Evolutionary conservation across 2,113 vertebrate genomes (phyloP).

Genomic region (Catharus bicknelli): DNA sequence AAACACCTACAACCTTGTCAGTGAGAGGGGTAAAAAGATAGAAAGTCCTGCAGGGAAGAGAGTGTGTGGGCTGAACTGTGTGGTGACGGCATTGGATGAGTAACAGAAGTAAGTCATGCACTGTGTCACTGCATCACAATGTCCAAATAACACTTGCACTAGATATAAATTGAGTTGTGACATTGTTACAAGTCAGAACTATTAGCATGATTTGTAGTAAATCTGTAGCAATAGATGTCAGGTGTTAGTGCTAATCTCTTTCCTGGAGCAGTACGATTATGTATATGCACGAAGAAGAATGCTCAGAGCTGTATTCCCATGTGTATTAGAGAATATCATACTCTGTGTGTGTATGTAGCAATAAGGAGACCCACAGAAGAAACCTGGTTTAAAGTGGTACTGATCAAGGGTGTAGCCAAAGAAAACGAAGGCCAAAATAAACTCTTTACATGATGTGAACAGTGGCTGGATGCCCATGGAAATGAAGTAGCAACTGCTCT

Average conservation of each 20-base stretch:
- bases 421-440: not conserved
- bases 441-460: not conserved
- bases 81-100: not conserved
- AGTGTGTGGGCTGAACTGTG: not conserved
- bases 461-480: not conserved
- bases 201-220: not conserved
- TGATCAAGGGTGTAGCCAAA: not conserved
- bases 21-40: not conserved
- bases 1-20: not conserved
- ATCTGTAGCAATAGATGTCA: not conserved
- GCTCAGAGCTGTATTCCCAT: not conserved
- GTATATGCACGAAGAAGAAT: not conserved
- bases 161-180: not conserved
- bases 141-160: not conserved
- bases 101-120: not conserved
- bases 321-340: not conserved
- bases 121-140: not conserved
- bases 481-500: not conserved
- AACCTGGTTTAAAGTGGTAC: not conserved
- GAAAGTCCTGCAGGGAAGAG: not conserved
- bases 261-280: not conserved
- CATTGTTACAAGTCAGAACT: not conserved
- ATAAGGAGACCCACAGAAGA: not conserved
- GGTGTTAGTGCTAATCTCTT: not conserved
- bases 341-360: not conserved